Evolutionary conservation across 2,888 invertebrate species (phyloP).

Genomic region (Clusia tigrina): DNA sequence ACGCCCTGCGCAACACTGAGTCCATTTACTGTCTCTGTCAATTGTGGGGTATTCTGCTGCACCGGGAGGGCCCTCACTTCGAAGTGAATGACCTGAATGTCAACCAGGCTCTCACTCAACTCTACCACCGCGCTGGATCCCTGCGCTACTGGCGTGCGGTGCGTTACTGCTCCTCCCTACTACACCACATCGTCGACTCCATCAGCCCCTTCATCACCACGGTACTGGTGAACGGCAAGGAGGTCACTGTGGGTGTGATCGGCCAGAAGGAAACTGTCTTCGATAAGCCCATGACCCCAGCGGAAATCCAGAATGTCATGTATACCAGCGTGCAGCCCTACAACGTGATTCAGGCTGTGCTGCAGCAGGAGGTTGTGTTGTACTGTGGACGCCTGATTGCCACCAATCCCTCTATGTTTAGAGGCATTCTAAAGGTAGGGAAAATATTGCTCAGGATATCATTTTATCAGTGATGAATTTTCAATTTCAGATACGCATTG

Average conservation of each 20-base stretch:
- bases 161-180: constrained; percentile 91
- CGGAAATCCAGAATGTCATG: constrained; percentile 91
- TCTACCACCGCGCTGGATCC: constrained; percentile 86
- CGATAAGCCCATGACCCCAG: constrained; percentile 96
- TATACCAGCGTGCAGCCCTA: constrained; percentile 89
- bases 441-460: background rate
- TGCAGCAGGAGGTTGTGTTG: constrained; percentile 84
- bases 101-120: constrained; percentile 72
- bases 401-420: constrained; percentile 92
- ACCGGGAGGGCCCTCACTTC: constrained; percentile 82
- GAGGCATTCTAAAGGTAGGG: constrained; percentile 86
- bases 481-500: constrained; percentile 70
- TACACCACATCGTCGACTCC: constrained; percentile 95
- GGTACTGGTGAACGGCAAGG: constrained; percentile 96
- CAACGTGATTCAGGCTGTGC: constrained; percentile 77
- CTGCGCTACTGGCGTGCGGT: constrained; percentile 92
- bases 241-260: constrained; percentile 92
- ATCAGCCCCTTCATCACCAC: constrained; percentile 98
- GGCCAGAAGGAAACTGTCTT: constrained; percentile 96
- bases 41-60: constrained; percentile 81
- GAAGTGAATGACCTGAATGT: constrained; percentile 74
- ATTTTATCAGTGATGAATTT: background rate
- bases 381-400: constrained; percentile 94
- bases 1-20: constrained; percentile 73
- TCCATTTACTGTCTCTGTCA: constrained; percentile 84